A percentile compares a stretch with the other conserved stretches of the same genome.
These are phyloP conservation scores for Sarcophaga rosellei DNA, from an alignment of 2,888 invertebrate genomes.

Conservation along the genomic window DNA sequence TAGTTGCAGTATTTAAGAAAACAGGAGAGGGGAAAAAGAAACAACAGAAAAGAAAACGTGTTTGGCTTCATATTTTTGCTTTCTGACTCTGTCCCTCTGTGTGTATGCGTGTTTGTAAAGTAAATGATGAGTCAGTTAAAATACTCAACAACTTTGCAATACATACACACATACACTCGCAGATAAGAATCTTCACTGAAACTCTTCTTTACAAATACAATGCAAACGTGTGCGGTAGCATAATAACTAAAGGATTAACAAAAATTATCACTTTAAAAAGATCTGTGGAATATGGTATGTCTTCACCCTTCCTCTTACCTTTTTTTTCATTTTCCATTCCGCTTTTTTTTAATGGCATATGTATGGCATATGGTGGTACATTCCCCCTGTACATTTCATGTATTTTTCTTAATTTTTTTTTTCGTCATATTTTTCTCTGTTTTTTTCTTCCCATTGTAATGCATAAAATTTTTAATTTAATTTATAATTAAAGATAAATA, in stretches of 20 bases:
- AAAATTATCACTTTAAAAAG: slow-evolving; percentile 46
- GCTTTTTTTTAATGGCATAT: neutral
- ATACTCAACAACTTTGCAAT: slow-evolving; percentile 4
- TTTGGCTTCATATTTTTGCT: slow-evolving; percentile 47
- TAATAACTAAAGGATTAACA: slow-evolving; percentile 61
- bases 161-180: slow-evolving; percentile 4
- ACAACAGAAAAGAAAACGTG: slow-evolving; percentile 58
- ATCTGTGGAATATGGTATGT: neutral
- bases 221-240: slow-evolving; percentile 38
- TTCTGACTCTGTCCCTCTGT: neutral
- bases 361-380: neutral
- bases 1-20: neutral
- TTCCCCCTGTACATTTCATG: slow-evolving; percentile 36
- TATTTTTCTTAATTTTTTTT: slow-evolving; percentile 1
- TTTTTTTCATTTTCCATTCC: slow-evolving; percentile 21
- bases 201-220: neutral
- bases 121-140: slow-evolving; percentile 65
- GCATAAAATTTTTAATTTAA: slow-evolving; percentile 63
- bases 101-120: slow-evolving; percentile 35
- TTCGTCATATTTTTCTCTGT: neutral
- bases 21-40: neutral
- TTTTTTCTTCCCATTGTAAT: neutral
- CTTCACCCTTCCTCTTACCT: neutral
- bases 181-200: slow-evolving; percentile 13
- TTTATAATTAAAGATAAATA: slow-evolving; percentile 68